Evolutionary conservation across 2,113 vertebrate species (phyloP).

Genomic region (Macaca mulatta): DNA sequence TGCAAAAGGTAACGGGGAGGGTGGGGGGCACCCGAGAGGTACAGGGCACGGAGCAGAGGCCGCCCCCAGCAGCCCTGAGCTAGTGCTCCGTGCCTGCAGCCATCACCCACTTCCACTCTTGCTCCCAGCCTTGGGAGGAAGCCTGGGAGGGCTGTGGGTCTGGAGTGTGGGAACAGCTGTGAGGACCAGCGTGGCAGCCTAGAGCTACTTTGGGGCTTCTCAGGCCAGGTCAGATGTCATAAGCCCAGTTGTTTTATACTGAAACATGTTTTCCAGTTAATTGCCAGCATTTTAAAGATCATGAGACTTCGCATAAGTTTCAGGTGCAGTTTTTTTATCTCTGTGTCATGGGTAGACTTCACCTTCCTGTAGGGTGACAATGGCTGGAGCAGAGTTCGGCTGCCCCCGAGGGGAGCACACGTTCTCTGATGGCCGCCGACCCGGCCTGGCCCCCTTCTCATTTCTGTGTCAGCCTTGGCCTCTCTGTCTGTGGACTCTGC

Average conservation of each 20-base stretch:
- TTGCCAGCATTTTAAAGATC: not conserved
- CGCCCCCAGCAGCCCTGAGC: not conserved
- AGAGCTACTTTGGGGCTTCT: not conserved
- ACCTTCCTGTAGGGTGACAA: not conserved
- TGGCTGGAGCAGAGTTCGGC: too few relatives aligned
- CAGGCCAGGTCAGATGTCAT: not conserved
- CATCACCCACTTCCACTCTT: fast-evolving
- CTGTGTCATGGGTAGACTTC: not conserved
- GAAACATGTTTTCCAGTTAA: not conserved
- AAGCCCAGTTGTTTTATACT: not conserved
- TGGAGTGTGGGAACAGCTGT: not conserved
- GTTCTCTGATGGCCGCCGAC: fast-evolving
- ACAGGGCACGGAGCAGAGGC: not conserved
- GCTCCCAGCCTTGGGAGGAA: not conserved
- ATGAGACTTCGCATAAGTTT: not conserved
- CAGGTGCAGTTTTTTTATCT: not conserved
- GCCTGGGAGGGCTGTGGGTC: fast-evolving
- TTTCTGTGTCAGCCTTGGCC: too few relatives aligned
- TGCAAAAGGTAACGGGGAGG: constrained; percentile 86
- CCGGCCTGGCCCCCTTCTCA: fast-evolving
- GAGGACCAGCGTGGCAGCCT: not conserved
- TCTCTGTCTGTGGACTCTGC: not conserved
- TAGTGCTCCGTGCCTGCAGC: fast-evolving
- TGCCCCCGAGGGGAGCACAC: fast-evolving
- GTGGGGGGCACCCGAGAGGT: not conserved